Evolutionary conservation across 2,888 invertebrate species (phyloP), one percentile per base, ranked within the genome.

Genomic region (Limnephilus marmoratus): DNA sequence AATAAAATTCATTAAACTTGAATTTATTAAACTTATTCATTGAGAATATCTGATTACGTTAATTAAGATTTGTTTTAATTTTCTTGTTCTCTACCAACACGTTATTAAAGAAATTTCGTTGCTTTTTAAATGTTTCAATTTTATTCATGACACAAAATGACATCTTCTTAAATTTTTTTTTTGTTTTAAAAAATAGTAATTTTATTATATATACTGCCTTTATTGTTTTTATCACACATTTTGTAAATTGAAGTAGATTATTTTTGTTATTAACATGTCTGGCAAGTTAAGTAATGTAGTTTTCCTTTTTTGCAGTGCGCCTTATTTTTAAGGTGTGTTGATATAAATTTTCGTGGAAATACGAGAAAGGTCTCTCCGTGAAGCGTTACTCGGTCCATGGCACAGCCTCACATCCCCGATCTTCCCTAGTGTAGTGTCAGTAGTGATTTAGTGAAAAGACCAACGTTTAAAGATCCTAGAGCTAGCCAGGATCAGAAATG

Each of bases 401-500:
- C 11, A 68, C 68, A 68, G 68, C 68, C 68, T 68, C 68, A 5
- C 68, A 68, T 68, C 68, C 68, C 68, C 68, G 68, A n/a, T 68
- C 68, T 68, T 68, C 68, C 68, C 68, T 68, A 68, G 83, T 37
- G 37, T 41, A 34, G 83, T 83, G 83, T 24, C 68, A 31, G 83
- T 34, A 83, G 83, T 83, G 83, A 9, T 68, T 24, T 37, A 83
- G 83, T 83, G 83, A 37, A 37, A 41, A 13, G 37, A 37, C 37
- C 34, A 83, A 31, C 34, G 82, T 83, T 83, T 7, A 13, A 13
- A 34, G 34, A 37, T 31, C 41, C 41, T 12, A 83, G 34, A 37
- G 7, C 24, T 83, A 37, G 37, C 37, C 83, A 31, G 83, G 34
- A 83, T 34, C 41, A 83, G 83, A 83, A 83, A 83, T 83, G 83